Percentiles rank a stretch among this genome's conserved stretches.
Evolutionary conservation across 2,113 vertebrate genomes (phyloP).

Genomic region (Tetrao urogallus): DNA sequence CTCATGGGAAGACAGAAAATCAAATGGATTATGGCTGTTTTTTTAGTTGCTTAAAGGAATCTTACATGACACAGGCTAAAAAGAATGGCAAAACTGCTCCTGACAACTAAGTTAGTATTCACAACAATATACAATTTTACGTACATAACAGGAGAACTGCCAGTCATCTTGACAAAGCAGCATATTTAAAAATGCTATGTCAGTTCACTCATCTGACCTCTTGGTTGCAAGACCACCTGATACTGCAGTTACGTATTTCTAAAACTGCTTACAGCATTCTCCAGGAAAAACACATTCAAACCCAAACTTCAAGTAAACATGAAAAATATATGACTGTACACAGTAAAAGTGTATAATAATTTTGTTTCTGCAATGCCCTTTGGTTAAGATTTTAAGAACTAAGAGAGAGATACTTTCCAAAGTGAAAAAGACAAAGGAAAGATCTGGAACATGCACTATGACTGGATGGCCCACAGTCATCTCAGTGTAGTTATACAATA

Average conservation of each 20-base stretch:
- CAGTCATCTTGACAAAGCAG: slow-evolving; percentile 60
- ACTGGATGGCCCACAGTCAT: not conserved
- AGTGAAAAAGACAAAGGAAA: not conserved
- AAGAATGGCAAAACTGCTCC: slow-evolving; percentile 77
- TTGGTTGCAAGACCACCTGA: slow-evolving; percentile 61
- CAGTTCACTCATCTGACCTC: slow-evolving; percentile 71
- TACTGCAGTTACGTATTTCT: not conserved
- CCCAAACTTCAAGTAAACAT: not conserved
- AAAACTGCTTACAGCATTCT: not conserved
- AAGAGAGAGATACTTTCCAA: not conserved
- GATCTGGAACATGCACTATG: accelerated
- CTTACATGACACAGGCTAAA: slow-evolving; percentile 86
- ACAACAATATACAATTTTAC: slow-evolving; percentile 73
- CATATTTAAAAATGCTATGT: slow-evolving; percentile 69
- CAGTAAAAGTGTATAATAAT: not conserved
- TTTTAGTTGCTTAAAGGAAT: slow-evolving; percentile 89
- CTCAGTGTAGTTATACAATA: not conserved
- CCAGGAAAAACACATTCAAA: not conserved
- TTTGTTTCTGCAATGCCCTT: not conserved
- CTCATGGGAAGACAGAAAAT: slow-evolving; percentile 93
- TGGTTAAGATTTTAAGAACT: not conserved
- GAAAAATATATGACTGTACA: not conserved
- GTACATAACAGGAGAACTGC: slow-evolving; percentile 61
- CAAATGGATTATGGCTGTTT: slow-evolving; percentile 91
- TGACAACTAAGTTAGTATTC: slow-evolving; percentile 78